A percentile compares a stretch with the other conserved stretches of the same genome.
These are phyloP conservation scores for Agapornis roseicollis DNA, from an alignment of 2,113 vertebrate species.

Conservation along the genomic window DNA sequence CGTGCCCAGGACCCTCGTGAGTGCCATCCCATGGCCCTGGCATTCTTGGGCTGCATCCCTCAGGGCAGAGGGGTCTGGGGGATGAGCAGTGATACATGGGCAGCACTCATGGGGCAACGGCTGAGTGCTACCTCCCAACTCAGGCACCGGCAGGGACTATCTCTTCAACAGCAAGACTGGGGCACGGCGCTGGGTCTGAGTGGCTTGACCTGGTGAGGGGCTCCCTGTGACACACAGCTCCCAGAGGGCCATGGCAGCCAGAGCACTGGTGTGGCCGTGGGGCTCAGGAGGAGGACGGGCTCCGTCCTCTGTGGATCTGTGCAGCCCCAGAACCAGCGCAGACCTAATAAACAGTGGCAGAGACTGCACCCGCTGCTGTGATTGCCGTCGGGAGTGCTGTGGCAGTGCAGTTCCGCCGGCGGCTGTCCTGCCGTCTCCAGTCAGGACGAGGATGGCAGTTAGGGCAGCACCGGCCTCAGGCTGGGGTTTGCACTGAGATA, in stretches of 20 bases:
- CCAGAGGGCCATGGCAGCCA: accelerated
- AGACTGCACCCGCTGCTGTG: neutral
- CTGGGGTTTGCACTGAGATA: accelerated
- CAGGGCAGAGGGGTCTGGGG: neutral
- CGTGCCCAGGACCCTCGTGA: constrained; percentile 54
- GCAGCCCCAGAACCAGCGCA: neutral
- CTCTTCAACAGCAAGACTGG: constrained; percentile 44
- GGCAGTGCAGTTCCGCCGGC: accelerated
- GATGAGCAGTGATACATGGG: accelerated
- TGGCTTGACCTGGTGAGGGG: accelerated
- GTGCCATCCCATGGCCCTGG: neutral
- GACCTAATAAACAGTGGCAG: neutral
- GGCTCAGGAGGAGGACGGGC: neutral
- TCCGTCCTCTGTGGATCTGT: neutral
- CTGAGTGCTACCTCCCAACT: neutral
- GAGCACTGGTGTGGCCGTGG: accelerated
- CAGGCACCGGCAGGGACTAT: constrained; percentile 56
- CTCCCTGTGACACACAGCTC: neutral
- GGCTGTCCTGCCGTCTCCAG: neutral
- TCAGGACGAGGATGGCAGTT: neutral
- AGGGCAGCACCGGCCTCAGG: accelerated
- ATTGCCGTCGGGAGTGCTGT: accelerated
- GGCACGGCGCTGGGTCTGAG: constrained; percentile 59
- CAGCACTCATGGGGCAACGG: accelerated
- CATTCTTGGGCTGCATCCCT: neutral